Evolutionary conservation across 2,888 invertebrate genomes (phyloP).

Genomic region (Trissonchulus latispiculum): DNA sequence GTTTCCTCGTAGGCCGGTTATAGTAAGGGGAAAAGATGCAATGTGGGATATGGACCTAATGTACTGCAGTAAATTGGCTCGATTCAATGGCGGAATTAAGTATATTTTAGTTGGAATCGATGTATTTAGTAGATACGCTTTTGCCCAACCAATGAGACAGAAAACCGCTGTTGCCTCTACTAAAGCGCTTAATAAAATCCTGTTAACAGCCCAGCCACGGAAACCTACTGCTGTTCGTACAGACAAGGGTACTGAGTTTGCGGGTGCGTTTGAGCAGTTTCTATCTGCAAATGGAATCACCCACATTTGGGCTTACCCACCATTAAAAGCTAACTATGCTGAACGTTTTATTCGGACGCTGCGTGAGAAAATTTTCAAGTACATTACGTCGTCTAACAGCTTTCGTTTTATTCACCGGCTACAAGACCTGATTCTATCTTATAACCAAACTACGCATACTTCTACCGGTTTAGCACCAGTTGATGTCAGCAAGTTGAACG

Average conservation of each 20-base stretch:
- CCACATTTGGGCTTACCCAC: background rate
- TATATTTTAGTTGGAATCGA: background rate
- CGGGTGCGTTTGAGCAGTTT: background rate
- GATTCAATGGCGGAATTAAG: background rate
- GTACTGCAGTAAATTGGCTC: too few species aligned
- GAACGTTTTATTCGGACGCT: too few species aligned
- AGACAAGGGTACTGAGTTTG: background rate
- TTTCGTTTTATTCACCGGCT: background rate
- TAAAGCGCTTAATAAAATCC: background rate
- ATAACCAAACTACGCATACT: background rate
- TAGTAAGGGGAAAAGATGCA: too few species aligned
- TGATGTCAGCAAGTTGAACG: too few species aligned
- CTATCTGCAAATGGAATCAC: background rate
- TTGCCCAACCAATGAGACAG: background rate
- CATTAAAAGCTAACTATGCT: background rate
- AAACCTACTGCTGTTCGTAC: background rate
- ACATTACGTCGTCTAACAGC: background rate
- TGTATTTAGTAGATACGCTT: background rate
- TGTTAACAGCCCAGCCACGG: background rate
- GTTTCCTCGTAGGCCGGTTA: too few species aligned
- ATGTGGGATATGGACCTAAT: too few species aligned
- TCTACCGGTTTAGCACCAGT: background rate
- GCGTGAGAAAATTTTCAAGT: background rate
- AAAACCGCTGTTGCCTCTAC: background rate
- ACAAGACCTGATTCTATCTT: background rate